These are phyloP conservation scores for Vulpes lagopus DNA, from an alignment of 2,113 vertebrate genomes.

Conservation along the genomic window DNA sequence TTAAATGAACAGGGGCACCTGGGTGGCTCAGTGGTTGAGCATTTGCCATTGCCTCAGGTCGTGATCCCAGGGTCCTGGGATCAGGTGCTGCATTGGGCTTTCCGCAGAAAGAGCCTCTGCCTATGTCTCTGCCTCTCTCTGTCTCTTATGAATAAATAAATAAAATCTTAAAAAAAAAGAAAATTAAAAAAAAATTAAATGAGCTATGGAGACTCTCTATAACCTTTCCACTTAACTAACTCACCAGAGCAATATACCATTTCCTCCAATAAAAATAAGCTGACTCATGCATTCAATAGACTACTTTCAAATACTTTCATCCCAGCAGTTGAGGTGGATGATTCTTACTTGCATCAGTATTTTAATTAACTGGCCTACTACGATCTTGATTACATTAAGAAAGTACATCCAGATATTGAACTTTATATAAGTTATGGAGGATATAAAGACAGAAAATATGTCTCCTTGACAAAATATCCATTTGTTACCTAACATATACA, in stretches of 20 bases:
- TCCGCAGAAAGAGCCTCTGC: no score
- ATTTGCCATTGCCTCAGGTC: no score
- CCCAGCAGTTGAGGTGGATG: not conserved
- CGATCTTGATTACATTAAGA: not conserved
- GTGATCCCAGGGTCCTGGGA: no score
- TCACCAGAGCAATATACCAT: not conserved
- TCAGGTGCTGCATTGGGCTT: no score
- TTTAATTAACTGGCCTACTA: not conserved
- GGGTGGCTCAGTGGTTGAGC: no score
- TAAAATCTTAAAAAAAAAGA: no score
- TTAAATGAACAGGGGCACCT: not conserved
- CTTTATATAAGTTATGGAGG: not conserved
- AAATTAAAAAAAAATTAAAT: slow-evolving; percentile 2
- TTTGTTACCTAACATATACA: not conserved
- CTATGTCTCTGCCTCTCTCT: no score
- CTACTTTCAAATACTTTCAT: not conserved
- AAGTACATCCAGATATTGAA: not conserved
- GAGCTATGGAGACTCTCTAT: not conserved
- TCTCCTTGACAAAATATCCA: not conserved
- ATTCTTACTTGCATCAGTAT: not conserved
- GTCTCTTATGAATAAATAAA: no score
- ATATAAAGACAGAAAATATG: not conserved
- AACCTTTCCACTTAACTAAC: not conserved
- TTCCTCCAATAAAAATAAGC: not conserved
- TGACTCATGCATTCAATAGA: not conserved